Evolutionary conservation across 2,113 vertebrate genomes (phyloP).

Genomic region (Bubo scandiacus): DNA sequence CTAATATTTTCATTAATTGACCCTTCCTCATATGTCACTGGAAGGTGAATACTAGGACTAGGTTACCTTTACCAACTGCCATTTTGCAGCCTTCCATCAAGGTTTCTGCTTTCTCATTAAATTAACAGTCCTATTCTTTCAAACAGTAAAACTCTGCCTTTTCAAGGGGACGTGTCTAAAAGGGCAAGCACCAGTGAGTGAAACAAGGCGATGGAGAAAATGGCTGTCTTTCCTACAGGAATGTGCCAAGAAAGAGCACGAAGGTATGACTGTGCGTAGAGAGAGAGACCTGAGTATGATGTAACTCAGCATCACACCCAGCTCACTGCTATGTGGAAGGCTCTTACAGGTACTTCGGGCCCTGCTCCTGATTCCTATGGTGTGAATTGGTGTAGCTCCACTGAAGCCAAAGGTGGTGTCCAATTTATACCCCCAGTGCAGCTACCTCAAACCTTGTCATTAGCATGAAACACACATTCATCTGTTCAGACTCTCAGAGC

Average conservation of each 20-base stretch:
- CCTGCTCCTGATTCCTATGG: background rate
- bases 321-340: rapidly evolving
- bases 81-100: background rate
- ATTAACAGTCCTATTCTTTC: background rate
- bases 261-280: background rate
- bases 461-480: background rate
- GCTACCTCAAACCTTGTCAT: background rate
- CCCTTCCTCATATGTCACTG: background rate
- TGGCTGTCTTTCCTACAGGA: background rate
- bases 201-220: background rate
- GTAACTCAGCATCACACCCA: rapidly evolving
- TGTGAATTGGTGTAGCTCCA: background rate
- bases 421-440: background rate
- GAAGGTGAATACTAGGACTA: background rate
- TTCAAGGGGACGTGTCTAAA: background rate
- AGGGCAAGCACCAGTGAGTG: background rate
- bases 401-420: background rate
- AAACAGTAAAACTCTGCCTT: background rate
- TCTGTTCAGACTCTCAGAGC: background rate
- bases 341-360: background rate
- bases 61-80: background rate
- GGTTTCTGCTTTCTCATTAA: background rate
- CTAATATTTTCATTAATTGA: background rate
- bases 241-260: rapidly evolving
- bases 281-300: background rate